phyloP scores from a whole-genome alignment of 2,888 invertebrate genomes.

The Thecocarcelia acutangulata region DNA sequence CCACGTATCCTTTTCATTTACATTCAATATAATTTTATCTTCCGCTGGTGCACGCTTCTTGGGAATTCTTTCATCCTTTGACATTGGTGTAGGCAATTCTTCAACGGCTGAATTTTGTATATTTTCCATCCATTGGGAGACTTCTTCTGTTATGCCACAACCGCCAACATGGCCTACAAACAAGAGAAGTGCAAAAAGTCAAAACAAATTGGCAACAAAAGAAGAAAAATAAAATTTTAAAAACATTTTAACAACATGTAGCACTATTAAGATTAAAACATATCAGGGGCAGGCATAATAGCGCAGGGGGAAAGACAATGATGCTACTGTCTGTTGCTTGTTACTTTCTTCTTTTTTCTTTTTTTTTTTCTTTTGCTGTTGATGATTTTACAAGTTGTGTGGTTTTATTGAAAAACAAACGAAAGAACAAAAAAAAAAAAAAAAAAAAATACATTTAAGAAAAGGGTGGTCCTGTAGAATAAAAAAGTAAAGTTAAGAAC shows the following conservation, averaged over 20 bases:
- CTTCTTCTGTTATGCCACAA: constrained; percentile 93
- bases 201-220: constrained; percentile 55
- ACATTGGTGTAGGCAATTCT: constrained; percentile 81
- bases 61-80: constrained; percentile 77
- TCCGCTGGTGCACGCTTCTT: constrained; percentile 72
- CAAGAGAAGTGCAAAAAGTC: constrained; percentile 31
- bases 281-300: background rate
- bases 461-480: constrained; percentile 28
- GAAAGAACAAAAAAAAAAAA: constrained; percentile 15
- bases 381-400: constrained; percentile 47
- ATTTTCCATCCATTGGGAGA: constrained; percentile 95
- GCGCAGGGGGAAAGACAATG: background rate
- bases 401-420: constrained; percentile 43
- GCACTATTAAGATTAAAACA: constrained; percentile 16
- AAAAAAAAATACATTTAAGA: constrained; percentile 20
- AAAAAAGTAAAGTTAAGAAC: background rate
- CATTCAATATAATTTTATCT: constrained; percentile 72
- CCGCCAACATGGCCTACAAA: constrained; percentile 90
- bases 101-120: constrained; percentile 90
- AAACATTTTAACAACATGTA: constrained; percentile 38
- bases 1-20: constrained; percentile 10
- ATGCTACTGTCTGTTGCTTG: constrained; percentile 40
- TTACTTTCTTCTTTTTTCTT: background rate
- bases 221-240: constrained; percentile 21
- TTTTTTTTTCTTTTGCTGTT: background rate